Evolutionary conservation across 2,113 vertebrate species (phyloP).

Genomic region (Zonotrichia leucophrys): DNA sequence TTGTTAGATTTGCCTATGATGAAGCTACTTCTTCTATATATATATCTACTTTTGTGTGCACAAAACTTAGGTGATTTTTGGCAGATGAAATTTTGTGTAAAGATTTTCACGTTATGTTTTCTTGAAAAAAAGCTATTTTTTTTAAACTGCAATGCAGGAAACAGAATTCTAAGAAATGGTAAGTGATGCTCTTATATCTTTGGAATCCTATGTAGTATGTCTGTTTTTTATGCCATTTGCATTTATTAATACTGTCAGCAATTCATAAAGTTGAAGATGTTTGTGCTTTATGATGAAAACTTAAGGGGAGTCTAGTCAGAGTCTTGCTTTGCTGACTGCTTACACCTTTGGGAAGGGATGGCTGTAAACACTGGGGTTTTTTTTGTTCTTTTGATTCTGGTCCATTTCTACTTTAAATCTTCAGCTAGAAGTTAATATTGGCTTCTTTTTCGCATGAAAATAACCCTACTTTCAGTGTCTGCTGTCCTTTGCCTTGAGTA

Average conservation of each 20-base stretch:
- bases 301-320: not conserved
- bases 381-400: not conserved
- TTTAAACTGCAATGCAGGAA: not conserved
- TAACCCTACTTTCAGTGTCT: not conserved
- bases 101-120: not conserved
- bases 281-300: not conserved
- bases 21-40: not conserved
- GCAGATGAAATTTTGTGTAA: not conserved
- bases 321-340: not conserved
- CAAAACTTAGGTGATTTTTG: not conserved
- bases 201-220: not conserved
- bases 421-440: not conserved
- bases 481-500: not conserved
- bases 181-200: not conserved
- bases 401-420: not conserved
- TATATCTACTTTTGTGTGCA: not conserved
- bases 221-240: not conserved
- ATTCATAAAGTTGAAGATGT: not conserved
- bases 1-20: not conserved
- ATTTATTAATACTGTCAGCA: not conserved
- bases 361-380: not conserved
- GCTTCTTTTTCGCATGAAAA: not conserved
- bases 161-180: not conserved
- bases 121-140: not conserved
- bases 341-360: not conserved